These are phyloP conservation scores for Chiridota heheva DNA, from an alignment of 35 echinoderm and acorn worm species.

Conservation along the genomic window DNA sequence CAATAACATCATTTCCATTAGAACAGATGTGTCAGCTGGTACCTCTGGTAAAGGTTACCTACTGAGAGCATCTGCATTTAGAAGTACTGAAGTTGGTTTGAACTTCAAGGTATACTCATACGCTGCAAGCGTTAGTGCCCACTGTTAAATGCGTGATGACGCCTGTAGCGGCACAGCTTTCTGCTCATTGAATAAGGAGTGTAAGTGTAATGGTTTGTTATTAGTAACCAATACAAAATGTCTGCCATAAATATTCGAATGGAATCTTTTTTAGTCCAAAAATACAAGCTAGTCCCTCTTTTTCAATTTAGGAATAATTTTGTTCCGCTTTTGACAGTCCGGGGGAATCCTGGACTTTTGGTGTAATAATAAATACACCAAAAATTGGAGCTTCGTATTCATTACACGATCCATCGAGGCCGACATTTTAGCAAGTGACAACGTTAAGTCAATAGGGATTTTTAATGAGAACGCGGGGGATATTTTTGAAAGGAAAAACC, in stretches of 20 bases:
- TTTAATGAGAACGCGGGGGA: too few relatives aligned
- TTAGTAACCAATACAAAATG: constrained; percentile 58
- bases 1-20: constrained; percentile 36
- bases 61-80: constrained; percentile 43
- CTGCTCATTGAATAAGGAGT: constrained; percentile 49
- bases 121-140: constrained; percentile 53
- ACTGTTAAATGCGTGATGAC: constrained; percentile 60
- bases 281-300: constrained; percentile 53
- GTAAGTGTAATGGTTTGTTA: constrained; percentile 43
- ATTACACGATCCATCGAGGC: too few relatives aligned
- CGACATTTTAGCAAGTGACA: too few relatives aligned
- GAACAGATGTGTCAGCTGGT: neutral
- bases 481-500: too few relatives aligned
- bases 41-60: neutral
- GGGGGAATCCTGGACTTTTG: too few relatives aligned
- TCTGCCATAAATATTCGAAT: constrained; percentile 57
- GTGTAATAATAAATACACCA: too few relatives aligned
- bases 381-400: too few relatives aligned
- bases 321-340: constrained; percentile 56
- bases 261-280: constrained; percentile 67
- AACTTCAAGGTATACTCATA: constrained; percentile 41
- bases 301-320: constrained; percentile 60
- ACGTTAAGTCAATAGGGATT: too few relatives aligned
- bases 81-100: constrained; percentile 16
- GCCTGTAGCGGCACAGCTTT: constrained; percentile 42